Evolutionary conservation across 2,113 vertebrate species (phyloP).

Genomic region (Ictidomys tridecemlineatus): DNA sequence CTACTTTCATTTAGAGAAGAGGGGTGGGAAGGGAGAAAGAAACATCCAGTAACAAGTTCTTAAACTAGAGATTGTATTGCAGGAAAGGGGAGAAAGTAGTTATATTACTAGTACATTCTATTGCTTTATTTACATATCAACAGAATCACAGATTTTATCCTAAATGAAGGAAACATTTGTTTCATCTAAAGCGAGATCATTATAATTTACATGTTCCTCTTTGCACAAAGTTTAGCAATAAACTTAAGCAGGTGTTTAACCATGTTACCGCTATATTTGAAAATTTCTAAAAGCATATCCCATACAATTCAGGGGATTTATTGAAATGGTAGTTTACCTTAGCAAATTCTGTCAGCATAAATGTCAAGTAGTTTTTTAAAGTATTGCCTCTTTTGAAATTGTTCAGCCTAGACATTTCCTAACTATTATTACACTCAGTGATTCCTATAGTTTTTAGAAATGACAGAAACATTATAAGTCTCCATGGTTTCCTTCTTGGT

Average conservation of each 20-base stretch:
- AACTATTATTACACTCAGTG: background rate
- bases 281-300: constrained; percentile 24
- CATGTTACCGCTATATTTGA: background rate
- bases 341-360: constrained; percentile 53
- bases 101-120: background rate
- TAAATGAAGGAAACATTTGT: constrained; percentile 53
- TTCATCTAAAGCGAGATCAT: constrained; percentile 24
- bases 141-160: constrained; percentile 30
- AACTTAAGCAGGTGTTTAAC: constrained; percentile 29
- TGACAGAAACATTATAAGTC: background rate
- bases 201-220: constrained; percentile 40
- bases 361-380: constrained; percentile 53
- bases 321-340: constrained; percentile 52
- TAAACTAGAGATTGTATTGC: background rate
- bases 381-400: constrained; percentile 17
- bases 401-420: background rate
- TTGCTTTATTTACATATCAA: constrained; percentile 44
- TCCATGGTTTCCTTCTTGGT: background rate
- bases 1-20: background rate
- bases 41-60: background rate
- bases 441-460: background rate
- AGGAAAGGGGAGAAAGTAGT: background rate
- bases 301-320: constrained; percentile 18
- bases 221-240: constrained; percentile 49
- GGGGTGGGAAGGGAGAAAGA: too few relatives aligned